These are phyloP conservation scores for Danio aesculapii DNA, from an alignment of 2,797 vertebrate genomes.

Conservation along the genomic window DNA sequence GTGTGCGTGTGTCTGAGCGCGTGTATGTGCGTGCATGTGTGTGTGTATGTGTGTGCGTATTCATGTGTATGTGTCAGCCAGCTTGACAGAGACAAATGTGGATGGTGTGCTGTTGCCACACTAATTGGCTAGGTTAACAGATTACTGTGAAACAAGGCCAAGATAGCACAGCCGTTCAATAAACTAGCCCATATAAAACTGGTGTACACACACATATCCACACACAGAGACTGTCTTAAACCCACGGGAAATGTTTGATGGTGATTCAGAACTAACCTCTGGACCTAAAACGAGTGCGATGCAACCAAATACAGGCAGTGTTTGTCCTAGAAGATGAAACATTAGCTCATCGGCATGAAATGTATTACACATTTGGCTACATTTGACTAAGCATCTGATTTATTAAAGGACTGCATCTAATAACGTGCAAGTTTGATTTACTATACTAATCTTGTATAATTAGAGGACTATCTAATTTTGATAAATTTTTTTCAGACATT, in stretches of 20 bases:
- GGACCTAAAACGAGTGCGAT: neutral
- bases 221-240: slow-evolving; percentile 2
- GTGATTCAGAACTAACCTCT: slow-evolving; percentile 9
- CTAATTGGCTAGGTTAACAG: slow-evolving; percentile 50
- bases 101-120: slow-evolving; percentile 26
- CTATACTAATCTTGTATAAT: neutral
- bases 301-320: slow-evolving; percentile 4
- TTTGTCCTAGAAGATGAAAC: slow-evolving; percentile 10
- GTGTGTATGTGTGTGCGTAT: neutral
- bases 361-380: neutral
- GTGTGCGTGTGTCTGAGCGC: neutral
- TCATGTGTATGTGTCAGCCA: neutral
- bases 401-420: neutral
- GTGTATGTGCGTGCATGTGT: neutral
- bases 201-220: neutral
- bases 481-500: neutral
- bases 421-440: neutral
- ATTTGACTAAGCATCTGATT: neutral
- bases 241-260: neutral
- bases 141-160: slow-evolving; percentile 44
- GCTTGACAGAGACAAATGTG: slow-evolving; percentile 51
- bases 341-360: neutral
- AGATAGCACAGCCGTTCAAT: slow-evolving; percentile 26
- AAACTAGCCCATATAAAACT: slow-evolving; percentile 33
- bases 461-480: neutral